Evolutionary conservation across 2,113 vertebrate genomes (phyloP).

Genomic region (Semicossyphus pulcher): DNA sequence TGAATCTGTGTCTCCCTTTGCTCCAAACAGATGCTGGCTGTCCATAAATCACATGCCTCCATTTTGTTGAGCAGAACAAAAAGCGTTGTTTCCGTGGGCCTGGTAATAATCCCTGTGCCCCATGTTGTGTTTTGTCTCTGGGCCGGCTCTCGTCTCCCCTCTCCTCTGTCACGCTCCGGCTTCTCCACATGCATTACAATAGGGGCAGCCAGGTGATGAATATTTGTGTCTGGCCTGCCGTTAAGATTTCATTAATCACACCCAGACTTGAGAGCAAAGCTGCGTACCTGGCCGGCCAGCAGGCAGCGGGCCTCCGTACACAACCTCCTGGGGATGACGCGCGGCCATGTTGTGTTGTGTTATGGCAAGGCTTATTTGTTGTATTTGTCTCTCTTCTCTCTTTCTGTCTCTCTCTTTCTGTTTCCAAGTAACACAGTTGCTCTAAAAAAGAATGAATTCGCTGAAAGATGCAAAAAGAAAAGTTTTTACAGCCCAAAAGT

Average conservation of each 20-base stretch:
- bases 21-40: constrained; percentile 82
- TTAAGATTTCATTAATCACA: constrained; percentile 84
- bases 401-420: constrained; percentile 48
- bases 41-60: constrained; percentile 84
- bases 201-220: constrained; percentile 84
- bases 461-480: constrained; percentile 68
- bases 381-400: constrained; percentile 60
- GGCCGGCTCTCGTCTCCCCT: constrained; percentile 76
- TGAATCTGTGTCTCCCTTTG: constrained; percentile 81
- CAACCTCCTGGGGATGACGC: constrained; percentile 75
- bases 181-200: constrained; percentile 82
- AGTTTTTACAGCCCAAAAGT: constrained; percentile 53
- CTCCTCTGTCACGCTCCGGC: constrained; percentile 81
- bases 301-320: constrained; percentile 75
- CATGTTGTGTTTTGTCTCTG: constrained; percentile 82
- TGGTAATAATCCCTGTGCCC: constrained; percentile 79
- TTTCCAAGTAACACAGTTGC: constrained; percentile 46
- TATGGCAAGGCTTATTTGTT: constrained; percentile 75
- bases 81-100: constrained; percentile 78
- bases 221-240: constrained; percentile 83
- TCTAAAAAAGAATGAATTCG: constrained; percentile 53
- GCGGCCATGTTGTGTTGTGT: constrained; percentile 75
- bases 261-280: constrained; percentile 74
- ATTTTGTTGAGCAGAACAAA: constrained; percentile 83
- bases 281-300: constrained; percentile 77